phyloP scores from a whole-genome alignment of 2,797 vertebrate species.

The Odontamblyopus rebecca region DNA sequence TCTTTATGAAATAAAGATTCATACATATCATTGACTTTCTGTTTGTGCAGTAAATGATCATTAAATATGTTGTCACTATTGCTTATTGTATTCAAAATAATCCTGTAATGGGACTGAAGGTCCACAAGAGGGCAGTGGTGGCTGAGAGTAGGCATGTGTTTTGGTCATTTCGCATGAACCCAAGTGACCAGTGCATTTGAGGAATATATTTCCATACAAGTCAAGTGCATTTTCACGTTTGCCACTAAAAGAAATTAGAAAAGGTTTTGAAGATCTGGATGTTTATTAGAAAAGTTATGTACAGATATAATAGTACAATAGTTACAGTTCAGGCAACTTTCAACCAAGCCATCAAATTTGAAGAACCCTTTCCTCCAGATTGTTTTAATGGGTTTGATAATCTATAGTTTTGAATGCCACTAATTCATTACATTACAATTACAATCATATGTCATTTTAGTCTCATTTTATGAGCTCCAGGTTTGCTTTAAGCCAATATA shows the following conservation, averaged over 20 bases:
- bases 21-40: slow-evolving; percentile 75
- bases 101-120: neutral
- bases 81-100: neutral
- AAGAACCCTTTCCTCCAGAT: slow-evolving; percentile 32
- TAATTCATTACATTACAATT: slow-evolving; percentile 29
- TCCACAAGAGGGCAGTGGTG: neutral
- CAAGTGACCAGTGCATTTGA: neutral
- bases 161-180: neutral
- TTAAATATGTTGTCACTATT: neutral
- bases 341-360: slow-evolving; percentile 15
- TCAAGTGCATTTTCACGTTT: neutral
- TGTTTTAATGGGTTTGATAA: slow-evolving; percentile 27
- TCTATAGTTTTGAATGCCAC: slow-evolving; percentile 13
- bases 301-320: slow-evolving; percentile 26
- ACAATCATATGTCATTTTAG: slow-evolving; percentile 27
- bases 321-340: slow-evolving; percentile 8
- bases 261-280: slow-evolving; percentile 10
- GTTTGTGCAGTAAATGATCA: neutral
- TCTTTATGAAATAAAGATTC: slow-evolving; percentile 99
- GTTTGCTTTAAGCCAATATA: slow-evolving; percentile 38
- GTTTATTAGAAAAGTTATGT: slow-evolving; percentile 40
- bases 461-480: slow-evolving; percentile 49
- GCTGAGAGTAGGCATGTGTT: neutral
- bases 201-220: neutral
- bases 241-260: neutral